Percentiles rank a stretch among this genome's conserved stretches.
phyloP scores from a whole-genome alignment of 2,113 vertebrate genomes.

The Neogale vison region DNA sequence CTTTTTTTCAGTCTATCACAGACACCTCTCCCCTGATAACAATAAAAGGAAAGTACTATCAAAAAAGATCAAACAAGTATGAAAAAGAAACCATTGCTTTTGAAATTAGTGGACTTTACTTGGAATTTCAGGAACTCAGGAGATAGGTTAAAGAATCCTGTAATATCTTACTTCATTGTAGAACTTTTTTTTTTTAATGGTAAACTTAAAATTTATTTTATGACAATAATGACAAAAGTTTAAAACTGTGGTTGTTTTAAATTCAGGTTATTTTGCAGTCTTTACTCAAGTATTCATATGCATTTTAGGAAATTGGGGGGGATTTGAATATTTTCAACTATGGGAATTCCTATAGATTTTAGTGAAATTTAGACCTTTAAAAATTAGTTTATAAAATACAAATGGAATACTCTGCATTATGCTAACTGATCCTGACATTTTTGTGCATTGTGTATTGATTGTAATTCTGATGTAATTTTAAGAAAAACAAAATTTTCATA shows the following conservation, averaged over 20 bases:
- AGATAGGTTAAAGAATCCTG: neutral
- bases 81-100: neutral
- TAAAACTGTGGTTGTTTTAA: neutral
- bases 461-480: neutral
- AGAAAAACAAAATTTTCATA: conserved; percentile 6
- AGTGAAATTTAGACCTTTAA: neutral
- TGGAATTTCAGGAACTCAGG: neutral
- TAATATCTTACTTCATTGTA: neutral
- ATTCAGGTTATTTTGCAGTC: neutral
- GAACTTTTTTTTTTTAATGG: neutral
- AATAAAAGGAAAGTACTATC: neutral
- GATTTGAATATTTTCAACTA: neutral
- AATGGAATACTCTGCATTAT: neutral
- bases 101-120: neutral
- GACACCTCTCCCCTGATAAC: neutral
- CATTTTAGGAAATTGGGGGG: neutral
- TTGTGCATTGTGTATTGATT: neutral
- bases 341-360: neutral
- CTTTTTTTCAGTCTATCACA: neutral
- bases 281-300: neutral
- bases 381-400: neutral
- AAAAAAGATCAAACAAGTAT: neutral
- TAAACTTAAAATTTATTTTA: neutral
- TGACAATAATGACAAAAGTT: neutral
- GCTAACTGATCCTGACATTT: neutral